Evolutionary conservation across 92 coral and sea anemone genomes (phyloP).

Genomic region (Hydrozoanthus gracilis): DNA sequence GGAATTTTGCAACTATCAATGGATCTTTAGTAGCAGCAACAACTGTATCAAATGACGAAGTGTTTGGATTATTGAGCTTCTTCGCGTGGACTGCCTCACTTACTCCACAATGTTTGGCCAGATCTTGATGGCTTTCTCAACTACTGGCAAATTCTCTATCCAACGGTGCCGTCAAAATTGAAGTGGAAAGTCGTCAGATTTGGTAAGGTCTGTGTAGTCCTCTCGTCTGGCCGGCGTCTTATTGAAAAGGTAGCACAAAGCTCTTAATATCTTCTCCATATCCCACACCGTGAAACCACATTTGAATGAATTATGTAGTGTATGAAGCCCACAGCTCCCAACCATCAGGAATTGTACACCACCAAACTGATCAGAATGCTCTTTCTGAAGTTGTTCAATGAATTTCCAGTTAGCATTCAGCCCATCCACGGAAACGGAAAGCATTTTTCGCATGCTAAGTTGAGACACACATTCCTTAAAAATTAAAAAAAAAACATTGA

Average conservation of each 20-base stretch:
- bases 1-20: constrained; percentile 18
- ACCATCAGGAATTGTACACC: constrained; percentile 43
- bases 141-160: constrained; percentile 51
- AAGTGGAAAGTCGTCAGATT: constrained; percentile 22
- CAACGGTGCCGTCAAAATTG: constrained; percentile 48
- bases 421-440: constrained; percentile 54
- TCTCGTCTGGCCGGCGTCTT: constrained; percentile 51
- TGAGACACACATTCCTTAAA: constrained; percentile 33
- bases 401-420: constrained; percentile 47
- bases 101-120: constrained; percentile 34
- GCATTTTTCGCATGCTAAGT: constrained; percentile 39
- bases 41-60: constrained; percentile 26
- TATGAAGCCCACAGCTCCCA: constrained; percentile 54
- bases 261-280: constrained; percentile 16
- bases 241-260: constrained; percentile 21
- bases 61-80: constrained; percentile 27
- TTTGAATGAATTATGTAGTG: constrained; percentile 48
- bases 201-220: constrained; percentile 38
- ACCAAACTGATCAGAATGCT: constrained; percentile 43
- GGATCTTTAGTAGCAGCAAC: constrained; percentile 31
- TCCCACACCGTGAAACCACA: constrained; percentile 45
- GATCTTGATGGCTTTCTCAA: constrained; percentile 37
- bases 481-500: constrained; percentile 14
- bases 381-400: constrained; percentile 43
- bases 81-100: constrained; percentile 25